These are phyloP conservation scores for Falcunculus frontatus DNA, from an alignment of 2,113 vertebrate genomes.

Conservation along the genomic window DNA sequence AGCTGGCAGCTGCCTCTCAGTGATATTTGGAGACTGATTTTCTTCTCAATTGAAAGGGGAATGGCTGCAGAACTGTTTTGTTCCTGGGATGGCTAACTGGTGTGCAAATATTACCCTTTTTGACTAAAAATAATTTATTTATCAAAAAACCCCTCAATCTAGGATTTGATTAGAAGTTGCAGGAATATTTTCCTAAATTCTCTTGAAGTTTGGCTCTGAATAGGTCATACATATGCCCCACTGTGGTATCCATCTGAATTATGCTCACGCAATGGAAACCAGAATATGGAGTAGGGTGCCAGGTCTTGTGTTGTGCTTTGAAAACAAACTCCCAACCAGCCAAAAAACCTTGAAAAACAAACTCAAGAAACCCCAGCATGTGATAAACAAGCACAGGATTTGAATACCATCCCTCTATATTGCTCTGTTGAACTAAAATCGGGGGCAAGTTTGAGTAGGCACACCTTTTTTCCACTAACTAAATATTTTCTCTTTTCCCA, in stretches of 20 bases:
- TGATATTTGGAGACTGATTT: neutral
- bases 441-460: neutral
- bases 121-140: neutral
- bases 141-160: rapidly evolving
- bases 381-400: neutral
- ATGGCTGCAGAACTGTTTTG: neutral
- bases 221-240: neutral
- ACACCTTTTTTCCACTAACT: neutral
- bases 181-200: neutral
- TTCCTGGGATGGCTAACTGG: neutral
- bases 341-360: neutral
- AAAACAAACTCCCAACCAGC: neutral
- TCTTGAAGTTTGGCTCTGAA: neutral
- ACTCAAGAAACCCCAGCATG: neutral
- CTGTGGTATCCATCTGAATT: neutral
- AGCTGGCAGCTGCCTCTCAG: neutral
- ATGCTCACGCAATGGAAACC: neutral
- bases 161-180: neutral
- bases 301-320: neutral
- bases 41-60: neutral
- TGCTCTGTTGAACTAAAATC: neutral
- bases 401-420: neutral
- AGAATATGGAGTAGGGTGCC: neutral
- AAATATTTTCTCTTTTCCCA: neutral
- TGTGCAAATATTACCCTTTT: neutral